These are phyloP conservation scores for Polypterus bichir DNA, from an alignment of 2,113 vertebrate genomes.

Conservation along the genomic window DNA sequence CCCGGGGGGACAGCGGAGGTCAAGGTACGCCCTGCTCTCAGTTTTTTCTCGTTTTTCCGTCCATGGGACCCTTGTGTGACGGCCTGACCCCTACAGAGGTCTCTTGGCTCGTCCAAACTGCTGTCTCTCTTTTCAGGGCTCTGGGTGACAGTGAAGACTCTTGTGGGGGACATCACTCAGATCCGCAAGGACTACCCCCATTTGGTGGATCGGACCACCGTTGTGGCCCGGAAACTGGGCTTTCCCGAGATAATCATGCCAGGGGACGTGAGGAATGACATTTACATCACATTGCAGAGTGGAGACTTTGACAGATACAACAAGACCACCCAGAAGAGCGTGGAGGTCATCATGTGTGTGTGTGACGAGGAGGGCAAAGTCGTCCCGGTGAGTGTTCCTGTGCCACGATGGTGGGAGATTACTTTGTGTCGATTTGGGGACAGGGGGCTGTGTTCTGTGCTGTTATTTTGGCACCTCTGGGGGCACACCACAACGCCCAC, in stretches of 20 bases:
- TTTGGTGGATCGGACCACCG: conserved; percentile 87
- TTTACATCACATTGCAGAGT: conserved; percentile 78
- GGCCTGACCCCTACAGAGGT: too few species aligned
- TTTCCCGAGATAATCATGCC: conserved; percentile 99
- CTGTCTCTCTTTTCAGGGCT: conserved; percentile 51
- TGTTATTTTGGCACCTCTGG: too few species aligned
- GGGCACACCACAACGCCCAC: too few species aligned
- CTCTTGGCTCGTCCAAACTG: not conserved
- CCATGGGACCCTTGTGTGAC: not conserved
- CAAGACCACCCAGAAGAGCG: conserved; percentile 92
- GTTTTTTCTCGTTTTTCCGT: not conserved
- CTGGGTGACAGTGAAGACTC: conserved; percentile 94
- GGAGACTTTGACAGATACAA: conserved; percentile 97
- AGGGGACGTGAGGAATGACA: conserved; percentile 92
- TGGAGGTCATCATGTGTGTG: conserved; percentile 94
- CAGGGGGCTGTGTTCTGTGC: not conserved
- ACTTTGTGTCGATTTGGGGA: not conserved
- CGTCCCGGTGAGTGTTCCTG: conserved; percentile 59
- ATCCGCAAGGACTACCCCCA: conserved; percentile 92
- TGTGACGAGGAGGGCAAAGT: conserved; percentile 85
- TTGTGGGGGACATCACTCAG: conserved; percentile 82
- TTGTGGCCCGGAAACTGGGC: conserved; percentile 86
- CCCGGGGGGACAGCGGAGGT: conserved; percentile 81
- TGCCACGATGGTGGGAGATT: conserved; percentile 1
- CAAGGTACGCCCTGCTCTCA: conserved; percentile 60